Percentiles rank a stretch among this genome's conserved stretches.
phyloP scores from a whole-genome alignment of 1,140 invertebrate species.

The Eurytemora carolleeae region DNA sequence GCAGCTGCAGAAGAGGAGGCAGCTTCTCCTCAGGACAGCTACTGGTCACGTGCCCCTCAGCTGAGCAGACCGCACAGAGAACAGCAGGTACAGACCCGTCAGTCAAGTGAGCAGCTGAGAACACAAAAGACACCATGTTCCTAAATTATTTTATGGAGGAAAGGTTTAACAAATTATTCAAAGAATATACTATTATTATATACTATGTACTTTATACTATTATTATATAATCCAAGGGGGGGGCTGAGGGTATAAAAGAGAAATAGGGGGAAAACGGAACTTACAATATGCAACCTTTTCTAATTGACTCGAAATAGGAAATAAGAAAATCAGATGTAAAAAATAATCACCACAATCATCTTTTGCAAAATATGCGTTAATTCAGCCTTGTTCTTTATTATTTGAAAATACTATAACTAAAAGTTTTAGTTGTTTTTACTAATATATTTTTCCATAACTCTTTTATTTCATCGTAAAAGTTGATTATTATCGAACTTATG shows the following conservation, averaged over 20 bases:
- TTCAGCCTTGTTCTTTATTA: too few relatives aligned
- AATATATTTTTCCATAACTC: not conserved
- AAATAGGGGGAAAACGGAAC: too few relatives aligned
- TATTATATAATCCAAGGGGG: not conserved
- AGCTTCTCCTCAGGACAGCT: slow-evolving; percentile 33
- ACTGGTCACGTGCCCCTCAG: slow-evolving; percentile 32
- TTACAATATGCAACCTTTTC: not conserved
- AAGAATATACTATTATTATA: not conserved
- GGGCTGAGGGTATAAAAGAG: not conserved
- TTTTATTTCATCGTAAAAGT: too few relatives aligned
- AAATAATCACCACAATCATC: too few relatives aligned
- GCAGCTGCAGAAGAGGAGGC: slow-evolving; percentile 26
- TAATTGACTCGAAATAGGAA: not conserved
- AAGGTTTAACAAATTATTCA: not conserved
- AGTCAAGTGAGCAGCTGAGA: not conserved
- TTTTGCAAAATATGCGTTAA: too few relatives aligned
- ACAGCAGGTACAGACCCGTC: not conserved
- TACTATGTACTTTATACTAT: not conserved
- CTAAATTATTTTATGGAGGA: not conserved
- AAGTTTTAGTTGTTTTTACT: not conserved
- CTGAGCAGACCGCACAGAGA: slow-evolving; percentile 33
- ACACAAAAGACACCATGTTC: not conserved
- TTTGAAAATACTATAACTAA: not conserved
- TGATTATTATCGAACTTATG: too few relatives aligned
- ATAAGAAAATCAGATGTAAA: not conserved